Evolutionary conservation across 2,888 invertebrate species (phyloP).

Genomic region (Dugesia japonica): DNA sequence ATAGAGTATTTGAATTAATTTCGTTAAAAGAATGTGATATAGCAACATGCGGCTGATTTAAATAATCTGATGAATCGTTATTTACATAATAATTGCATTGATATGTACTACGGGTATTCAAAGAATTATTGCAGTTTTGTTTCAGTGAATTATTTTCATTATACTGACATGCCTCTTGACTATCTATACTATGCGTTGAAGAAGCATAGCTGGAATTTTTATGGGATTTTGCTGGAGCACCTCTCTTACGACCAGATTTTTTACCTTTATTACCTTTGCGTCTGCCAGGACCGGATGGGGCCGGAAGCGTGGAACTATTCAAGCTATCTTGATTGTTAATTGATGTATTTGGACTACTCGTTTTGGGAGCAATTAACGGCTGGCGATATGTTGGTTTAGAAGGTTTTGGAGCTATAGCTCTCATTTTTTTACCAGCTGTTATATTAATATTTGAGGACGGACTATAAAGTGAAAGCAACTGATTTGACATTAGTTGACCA

Average conservation of each 20-base stretch:
- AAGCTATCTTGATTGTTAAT: background rate
- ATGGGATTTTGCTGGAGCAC: constrained; percentile 17
- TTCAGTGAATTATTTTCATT: background rate
- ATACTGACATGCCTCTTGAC: background rate
- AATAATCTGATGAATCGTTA: constrained; percentile 14
- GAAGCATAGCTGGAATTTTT: constrained; percentile 6
- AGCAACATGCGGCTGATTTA: background rate
- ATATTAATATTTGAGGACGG: background rate
- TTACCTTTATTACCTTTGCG: constrained; percentile 1
- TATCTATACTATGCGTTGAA: background rate
- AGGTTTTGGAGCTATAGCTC: constrained; percentile 30
- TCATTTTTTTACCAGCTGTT: constrained; percentile 27
- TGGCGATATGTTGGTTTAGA: constrained; percentile 2
- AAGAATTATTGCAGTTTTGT: background rate
- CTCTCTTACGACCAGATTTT: constrained; percentile 26
- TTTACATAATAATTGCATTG: constrained; percentile 22
- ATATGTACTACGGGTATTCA: background rate
- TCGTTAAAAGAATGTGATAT: constrained; percentile 16
- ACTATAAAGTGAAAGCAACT: background rate
- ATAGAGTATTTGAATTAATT: background rate
- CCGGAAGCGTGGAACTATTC: background rate
- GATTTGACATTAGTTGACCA: background rate
- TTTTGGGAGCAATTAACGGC: constrained; percentile 24
- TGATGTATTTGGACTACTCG: constrained; percentile 16
- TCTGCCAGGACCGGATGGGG: background rate